A percentile compares a stretch with the other conserved stretches of the same genome.
These are phyloP conservation scores for Accipiter fasciatus DNA, from an alignment of 2,797 vertebrate species.

Conservation along the genomic window DNA sequence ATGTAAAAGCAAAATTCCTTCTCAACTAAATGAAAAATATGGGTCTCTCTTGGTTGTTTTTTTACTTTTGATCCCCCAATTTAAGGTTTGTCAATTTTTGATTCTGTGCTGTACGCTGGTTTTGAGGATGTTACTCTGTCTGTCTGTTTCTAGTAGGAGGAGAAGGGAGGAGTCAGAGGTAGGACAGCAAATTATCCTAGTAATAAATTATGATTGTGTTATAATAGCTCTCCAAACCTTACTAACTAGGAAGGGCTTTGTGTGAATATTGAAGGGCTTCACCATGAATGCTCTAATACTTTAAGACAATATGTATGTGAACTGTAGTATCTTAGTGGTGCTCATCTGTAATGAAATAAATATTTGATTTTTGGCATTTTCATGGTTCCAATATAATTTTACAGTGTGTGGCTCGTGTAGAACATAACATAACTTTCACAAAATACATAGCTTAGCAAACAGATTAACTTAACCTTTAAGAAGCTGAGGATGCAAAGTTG, in stretches of 20 bases:
- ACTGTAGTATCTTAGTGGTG: neutral
- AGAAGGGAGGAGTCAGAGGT: neutral
- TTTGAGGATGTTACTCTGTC: neutral
- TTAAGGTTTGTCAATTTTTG: neutral
- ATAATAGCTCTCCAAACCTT: neutral
- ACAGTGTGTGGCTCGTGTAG: rapidly evolving
- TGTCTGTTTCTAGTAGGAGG: neutral
- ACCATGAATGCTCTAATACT: neutral
- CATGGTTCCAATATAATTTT: neutral
- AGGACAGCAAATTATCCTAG: neutral
- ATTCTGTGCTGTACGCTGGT: neutral
- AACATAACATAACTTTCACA: neutral
- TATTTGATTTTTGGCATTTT: neutral
- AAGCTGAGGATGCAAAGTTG: neutral
- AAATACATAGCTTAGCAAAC: neutral
- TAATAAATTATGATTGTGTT: neutral
- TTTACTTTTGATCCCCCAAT: neutral
- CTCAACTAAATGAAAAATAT: neutral
- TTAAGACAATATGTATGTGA: neutral
- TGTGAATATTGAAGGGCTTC: neutral
- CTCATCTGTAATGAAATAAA: neutral
- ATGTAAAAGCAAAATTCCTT: neutral
- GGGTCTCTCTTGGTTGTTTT: rapidly evolving
- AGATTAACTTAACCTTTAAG: neutral
- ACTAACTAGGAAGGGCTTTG: neutral